Evolutionary conservation across 2,797 vertebrate genomes (phyloP), one percentile per base, ranked within the genome.

Genomic region (Xyrichtys novacula): DNA sequence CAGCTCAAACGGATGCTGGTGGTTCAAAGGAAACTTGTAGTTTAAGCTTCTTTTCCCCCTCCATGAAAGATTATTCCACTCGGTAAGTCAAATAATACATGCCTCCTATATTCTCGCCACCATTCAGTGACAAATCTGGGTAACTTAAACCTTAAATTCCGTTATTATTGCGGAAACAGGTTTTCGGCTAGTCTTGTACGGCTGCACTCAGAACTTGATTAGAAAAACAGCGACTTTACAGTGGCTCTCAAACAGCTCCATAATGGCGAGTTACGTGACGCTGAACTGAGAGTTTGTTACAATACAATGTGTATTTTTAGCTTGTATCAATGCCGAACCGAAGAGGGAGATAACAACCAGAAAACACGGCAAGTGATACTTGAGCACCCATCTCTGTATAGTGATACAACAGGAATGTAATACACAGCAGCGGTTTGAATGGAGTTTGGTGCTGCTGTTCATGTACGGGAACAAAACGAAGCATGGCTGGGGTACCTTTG

Each of bases 401-500:
- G 4, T 0, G 9, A 34, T 39, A 3, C 9, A 8, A 16, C 4
- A 0, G 6, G 2, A n/a, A 5, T 2, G 0, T 0, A 10, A 1
- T 3, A 64, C 55, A n/a, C 1, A 9, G 9, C 0, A 0, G 0
- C 0, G 19, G 52, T 38, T 3, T 57, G 3, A 76, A 58, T 0
- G 12, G 36, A 46, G 48, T 54, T 67, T 58, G 63, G 42, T 31
- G 19, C 0, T 6, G 3, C 23, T 42, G n/a, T 23, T 23, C 1
- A 40, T 9, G 28, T 26, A 25, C 11, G 20, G 23, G 19, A 55
- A 2, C 20, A 0, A 11, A 44, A 44, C 8, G 26, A 6, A 19
- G 8, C 11, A 25, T 7, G 2, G 28, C 26, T 28, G 25, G 26
- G 28, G 39, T 85, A 98, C 96, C 97, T 95, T 90, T 93, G 65